Evolutionary conservation across 37 sponge, comb jelly and placozoan species (phyloP).

Genomic region (Eunapius fragilis): DNA sequence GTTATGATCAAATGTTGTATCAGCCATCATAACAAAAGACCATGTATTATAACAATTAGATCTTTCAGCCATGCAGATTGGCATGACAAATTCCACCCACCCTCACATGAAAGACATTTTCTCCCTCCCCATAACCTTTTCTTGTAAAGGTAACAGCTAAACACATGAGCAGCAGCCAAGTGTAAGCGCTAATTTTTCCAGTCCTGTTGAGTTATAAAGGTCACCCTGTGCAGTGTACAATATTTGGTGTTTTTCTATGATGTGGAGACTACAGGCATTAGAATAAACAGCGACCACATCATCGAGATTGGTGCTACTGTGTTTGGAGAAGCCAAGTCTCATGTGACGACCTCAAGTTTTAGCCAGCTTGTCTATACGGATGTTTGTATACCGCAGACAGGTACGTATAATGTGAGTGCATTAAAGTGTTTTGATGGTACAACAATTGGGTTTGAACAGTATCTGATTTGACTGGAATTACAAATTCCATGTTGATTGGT

Average conservation of each 20-base stretch:
- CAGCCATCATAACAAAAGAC: too few relatives aligned
- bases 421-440: neutral
- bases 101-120: too few relatives aligned
- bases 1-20: too few relatives aligned
- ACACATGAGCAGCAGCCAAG: neutral
- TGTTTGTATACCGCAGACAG: conserved; percentile 6
- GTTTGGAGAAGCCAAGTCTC: neutral
- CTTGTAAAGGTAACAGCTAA: neutral
- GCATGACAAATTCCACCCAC: too few relatives aligned
- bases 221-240: neutral
- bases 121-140: too few relatives aligned
- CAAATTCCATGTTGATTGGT: conserved; percentile 7
- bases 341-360: neutral
- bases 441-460: neutral
- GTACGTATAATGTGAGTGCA: conserved; percentile 1
- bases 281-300: conserved; percentile 38
- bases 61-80: too few relatives aligned
- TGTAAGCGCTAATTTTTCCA: neutral
- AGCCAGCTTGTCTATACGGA: conserved; percentile 21
- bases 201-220: neutral
- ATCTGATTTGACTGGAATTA: conserved; percentile 28
- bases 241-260: conserved; percentile 36
- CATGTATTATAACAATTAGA: too few relatives aligned
- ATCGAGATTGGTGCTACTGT: conserved; percentile 48
- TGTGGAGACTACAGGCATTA: conserved; percentile 45